Evolutionary conservation across 2,888 invertebrate genomes (phyloP).

Genomic region (Carpatolechia fugitivella): DNA sequence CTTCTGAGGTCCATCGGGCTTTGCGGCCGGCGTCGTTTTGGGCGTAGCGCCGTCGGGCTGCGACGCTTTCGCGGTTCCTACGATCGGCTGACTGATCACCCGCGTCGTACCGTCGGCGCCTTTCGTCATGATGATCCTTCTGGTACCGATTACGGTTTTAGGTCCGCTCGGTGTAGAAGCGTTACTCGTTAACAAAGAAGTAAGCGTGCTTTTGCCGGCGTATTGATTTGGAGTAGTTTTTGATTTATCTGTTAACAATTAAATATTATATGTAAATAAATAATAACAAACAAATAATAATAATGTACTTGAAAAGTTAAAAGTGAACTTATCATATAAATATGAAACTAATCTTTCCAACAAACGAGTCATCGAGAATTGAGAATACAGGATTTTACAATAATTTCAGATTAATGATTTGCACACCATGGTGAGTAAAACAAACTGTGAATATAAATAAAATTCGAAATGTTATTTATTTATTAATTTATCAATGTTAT

Average conservation of each 20-base stretch:
- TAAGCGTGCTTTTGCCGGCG: slow-evolving; percentile 82
- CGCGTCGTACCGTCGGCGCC: slow-evolving; percentile 83
- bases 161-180: slow-evolving; percentile 75
- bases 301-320: slow-evolving; percentile 1
- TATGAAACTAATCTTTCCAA: too few species aligned
- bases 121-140: slow-evolving; percentile 87
- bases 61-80: slow-evolving; percentile 61
- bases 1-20: too few species aligned
- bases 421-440: too few species aligned
- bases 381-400: too few species aligned
- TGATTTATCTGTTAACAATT: slow-evolving; percentile 52
- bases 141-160: slow-evolving; percentile 82
- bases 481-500: too few species aligned
- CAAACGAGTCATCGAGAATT: too few species aligned
- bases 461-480: too few species aligned
- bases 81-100: slow-evolving; percentile 81
- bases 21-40: too few species aligned
- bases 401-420: too few species aligned
- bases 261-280: neutral
- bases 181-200: slow-evolving; percentile 81
- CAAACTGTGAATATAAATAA: too few species aligned
- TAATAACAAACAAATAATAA: neutral
- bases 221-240: slow-evolving; percentile 73
- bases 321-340: too few species aligned
- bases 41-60: too few species aligned